Percentiles rank a stretch among this genome's conserved stretches.
Conservation (phyloP, 2,113 vertebrate species). For the Channa argus region DNA sequence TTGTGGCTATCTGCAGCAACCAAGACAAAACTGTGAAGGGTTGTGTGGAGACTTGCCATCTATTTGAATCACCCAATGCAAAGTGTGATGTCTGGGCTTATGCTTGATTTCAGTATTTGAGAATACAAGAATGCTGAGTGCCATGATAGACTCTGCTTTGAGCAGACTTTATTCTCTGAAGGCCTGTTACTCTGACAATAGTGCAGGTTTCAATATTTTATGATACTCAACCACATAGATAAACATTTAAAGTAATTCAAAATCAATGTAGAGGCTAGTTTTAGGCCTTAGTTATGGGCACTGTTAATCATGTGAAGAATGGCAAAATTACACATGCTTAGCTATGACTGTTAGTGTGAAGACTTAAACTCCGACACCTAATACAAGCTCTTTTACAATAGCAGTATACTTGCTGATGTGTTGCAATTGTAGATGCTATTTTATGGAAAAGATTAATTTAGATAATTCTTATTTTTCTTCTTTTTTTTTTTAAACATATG, state of each 20-base stretch:
- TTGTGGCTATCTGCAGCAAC: neutral
- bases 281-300: neutral
- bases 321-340: constrained; percentile 4
- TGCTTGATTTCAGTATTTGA: constrained; percentile 35
- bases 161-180: constrained; percentile 6
- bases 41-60: constrained; percentile 22
- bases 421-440: neutral
- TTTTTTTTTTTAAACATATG: neutral
- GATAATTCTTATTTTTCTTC: neutral
- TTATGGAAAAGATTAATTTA: neutral
- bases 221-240: neutral
- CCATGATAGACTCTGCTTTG: neutral
- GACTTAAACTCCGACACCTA: neutral
- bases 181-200: constrained; percentile 1
- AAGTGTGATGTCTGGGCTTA: constrained; percentile 44
- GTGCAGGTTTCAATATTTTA: neutral
- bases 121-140: constrained; percentile 12
- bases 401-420: neutral
- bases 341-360: neutral
- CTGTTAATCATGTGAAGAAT: neutral
- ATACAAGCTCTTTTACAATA: no score
- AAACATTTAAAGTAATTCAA: neutral
- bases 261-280: neutral
- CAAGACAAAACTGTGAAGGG: constrained; percentile 7
- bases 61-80: constrained; percentile 12